phyloP scores from a whole-genome alignment of 1,140 invertebrate genomes.

The Pseudachorutes palmiensis region DNA sequence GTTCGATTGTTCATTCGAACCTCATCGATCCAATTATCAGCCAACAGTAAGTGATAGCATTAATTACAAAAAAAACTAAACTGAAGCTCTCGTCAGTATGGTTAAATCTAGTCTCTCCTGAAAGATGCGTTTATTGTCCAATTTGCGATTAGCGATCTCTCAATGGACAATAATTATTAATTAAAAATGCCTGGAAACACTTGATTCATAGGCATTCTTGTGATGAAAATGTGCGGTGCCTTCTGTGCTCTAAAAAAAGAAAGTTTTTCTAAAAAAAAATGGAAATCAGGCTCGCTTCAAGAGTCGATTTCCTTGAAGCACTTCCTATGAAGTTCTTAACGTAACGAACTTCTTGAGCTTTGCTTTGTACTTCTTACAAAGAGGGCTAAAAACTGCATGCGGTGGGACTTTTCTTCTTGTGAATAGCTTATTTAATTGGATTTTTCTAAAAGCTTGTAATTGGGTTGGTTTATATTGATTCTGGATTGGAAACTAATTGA shows the following conservation, averaged over 20 bases:
- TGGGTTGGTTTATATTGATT: background rate
- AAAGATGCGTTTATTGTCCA: too few relatives aligned
- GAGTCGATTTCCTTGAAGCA: background rate
- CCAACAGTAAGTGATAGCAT: slow-evolving; percentile 33
- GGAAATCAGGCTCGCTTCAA: background rate
- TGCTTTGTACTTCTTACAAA: background rate
- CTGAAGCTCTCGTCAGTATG: background rate
- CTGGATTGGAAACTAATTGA: slow-evolving; percentile 6
- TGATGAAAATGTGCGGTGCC: slow-evolving; percentile 35
- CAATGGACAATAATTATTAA: too few relatives aligned
- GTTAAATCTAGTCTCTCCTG: too few relatives aligned
- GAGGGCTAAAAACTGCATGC: background rate
- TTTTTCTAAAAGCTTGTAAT: background rate
- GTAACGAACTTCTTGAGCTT: background rate
- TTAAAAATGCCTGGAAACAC: slow-evolving; percentile 13
- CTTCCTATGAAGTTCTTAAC: background rate
- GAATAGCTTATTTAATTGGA: slow-evolving; percentile 8
- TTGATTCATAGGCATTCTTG: too few relatives aligned
- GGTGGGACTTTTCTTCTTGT: slow-evolving; percentile 13
- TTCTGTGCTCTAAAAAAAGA: slow-evolving; percentile 20
- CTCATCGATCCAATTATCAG: slow-evolving; percentile 16
- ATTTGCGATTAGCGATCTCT: too few relatives aligned
- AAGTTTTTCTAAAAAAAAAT: background rate
- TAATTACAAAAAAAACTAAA: background rate
- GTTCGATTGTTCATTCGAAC: too few relatives aligned